These are phyloP conservation scores for Thalassaphorura encarpata DNA, from an alignment of 1,140 invertebrate genomes.

Conservation along the genomic window DNA sequence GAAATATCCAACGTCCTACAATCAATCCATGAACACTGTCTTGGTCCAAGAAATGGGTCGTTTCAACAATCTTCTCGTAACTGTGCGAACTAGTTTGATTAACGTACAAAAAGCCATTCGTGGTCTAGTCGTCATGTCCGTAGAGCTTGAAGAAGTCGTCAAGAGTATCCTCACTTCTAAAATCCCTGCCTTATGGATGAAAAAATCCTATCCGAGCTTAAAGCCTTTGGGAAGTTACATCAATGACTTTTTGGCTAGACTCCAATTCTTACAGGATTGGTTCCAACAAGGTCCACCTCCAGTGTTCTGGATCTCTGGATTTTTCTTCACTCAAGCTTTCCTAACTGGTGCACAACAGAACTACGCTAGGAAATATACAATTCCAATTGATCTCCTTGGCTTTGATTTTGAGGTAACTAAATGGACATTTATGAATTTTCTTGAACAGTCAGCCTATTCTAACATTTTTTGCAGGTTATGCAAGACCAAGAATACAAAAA, in stretches of 20 bases:
- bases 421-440: conserved; percentile 21
- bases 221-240: conserved; percentile 86
- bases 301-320: conserved; percentile 86
- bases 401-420: conserved; percentile 78
- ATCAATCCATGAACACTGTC: conserved; percentile 85
- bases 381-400: conserved; percentile 78
- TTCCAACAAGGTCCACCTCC: conserved; percentile 65
- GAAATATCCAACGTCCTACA: conserved; percentile 68
- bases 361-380: conserved; percentile 78
- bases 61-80: conserved; percentile 68
- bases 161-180: conserved; percentile 69
- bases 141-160: conserved; percentile 76
- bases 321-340: conserved; percentile 93
- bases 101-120: conserved; percentile 73
- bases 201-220: conserved; percentile 80
- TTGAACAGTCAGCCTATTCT: background rate
- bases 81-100: conserved; percentile 61
- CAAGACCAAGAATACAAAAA: conserved; percentile 38
- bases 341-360: conserved; percentile 88
- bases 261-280: conserved; percentile 76
- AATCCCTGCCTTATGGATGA: conserved; percentile 73
- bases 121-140: conserved; percentile 74
- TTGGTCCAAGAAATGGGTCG: conserved; percentile 86
- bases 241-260: conserved; percentile 68
- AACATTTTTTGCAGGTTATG: conserved; percentile 33